Evolutionary conservation across 1,140 invertebrate genomes (phyloP).

Genomic region (Kradibia gibbosae): DNA sequence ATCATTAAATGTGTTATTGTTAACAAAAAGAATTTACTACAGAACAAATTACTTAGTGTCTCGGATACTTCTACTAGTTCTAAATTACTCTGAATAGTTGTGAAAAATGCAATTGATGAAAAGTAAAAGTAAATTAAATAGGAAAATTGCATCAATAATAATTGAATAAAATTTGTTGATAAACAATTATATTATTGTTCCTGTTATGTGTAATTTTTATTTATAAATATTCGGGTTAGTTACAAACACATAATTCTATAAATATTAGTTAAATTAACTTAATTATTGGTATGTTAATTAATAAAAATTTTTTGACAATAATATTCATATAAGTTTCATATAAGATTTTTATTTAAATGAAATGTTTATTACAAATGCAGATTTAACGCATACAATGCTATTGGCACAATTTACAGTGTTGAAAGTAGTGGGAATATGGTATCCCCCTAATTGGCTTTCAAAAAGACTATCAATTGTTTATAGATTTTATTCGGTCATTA

Average conservation of each 20-base stretch:
- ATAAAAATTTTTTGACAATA: no score
- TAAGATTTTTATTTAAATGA: neutral
- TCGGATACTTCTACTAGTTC: neutral
- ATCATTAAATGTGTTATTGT: neutral
- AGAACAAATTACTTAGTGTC: neutral
- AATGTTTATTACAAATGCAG: neutral
- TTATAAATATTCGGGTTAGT: no score
- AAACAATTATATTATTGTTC: no score
- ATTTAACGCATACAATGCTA: neutral
- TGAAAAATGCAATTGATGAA: neutral
- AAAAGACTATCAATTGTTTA: neutral
- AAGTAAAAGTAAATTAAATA: neutral
- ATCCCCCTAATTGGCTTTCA: conserved; percentile 13
- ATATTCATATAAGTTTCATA: no score
- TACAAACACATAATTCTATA: no score
- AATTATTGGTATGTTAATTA: no score
- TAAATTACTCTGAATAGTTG: neutral
- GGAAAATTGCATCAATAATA: neutral
- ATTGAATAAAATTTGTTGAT: no score
- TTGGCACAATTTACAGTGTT: conserved; percentile 19
- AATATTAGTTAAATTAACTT: no score
- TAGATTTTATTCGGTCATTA: neutral
- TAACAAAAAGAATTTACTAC: neutral
- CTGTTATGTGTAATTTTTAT: no score
- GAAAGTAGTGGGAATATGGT: conserved; percentile 26